Conservation (phyloP, 92 coral and sea anemone genomes). For the Palythoa caribaeorum region DNA sequence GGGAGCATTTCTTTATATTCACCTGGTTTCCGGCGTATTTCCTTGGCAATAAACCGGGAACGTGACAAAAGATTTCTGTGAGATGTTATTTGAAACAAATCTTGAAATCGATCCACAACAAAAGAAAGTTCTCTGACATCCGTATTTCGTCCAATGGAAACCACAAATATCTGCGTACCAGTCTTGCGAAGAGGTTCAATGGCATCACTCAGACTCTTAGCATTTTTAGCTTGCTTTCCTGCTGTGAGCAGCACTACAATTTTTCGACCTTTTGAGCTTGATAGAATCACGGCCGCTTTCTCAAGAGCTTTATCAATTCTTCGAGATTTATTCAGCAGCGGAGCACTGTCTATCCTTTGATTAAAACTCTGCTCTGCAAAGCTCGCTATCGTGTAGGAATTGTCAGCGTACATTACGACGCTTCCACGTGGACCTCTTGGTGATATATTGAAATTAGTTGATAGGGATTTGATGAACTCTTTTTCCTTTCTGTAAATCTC, state of each 20-base stretch:
- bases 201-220: conserved; percentile 61
- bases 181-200: conserved; percentile 58
- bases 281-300: conserved; percentile 47
- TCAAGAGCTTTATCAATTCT: conserved; percentile 73
- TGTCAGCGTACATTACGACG: conserved; percentile 46
- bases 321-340: conserved; percentile 16
- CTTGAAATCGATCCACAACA: conserved; percentile 42
- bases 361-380: background rate
- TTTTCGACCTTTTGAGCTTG: conserved; percentile 51
- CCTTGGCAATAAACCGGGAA: background rate
- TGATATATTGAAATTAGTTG: conserved; percentile 35
- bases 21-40: conserved; percentile 35
- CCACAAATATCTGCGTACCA: conserved; percentile 63
- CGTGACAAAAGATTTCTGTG: background rate
- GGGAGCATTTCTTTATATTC: background rate
- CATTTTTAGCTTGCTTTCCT: conserved; percentile 70
- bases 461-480: conserved; percentile 31
- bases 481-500: background rate
- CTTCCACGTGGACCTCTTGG: conserved; percentile 50
- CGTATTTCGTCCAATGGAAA: conserved; percentile 66
- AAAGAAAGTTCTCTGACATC: conserved; percentile 51
- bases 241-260: conserved; percentile 66
- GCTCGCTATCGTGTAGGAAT: conserved; percentile 35
- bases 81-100: conserved; percentile 56
- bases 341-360: background rate